Evolutionary conservation across 2,888 invertebrate species (phyloP), one percentile per base, ranked within the genome.

Genomic region (Taenaris catops): DNA sequence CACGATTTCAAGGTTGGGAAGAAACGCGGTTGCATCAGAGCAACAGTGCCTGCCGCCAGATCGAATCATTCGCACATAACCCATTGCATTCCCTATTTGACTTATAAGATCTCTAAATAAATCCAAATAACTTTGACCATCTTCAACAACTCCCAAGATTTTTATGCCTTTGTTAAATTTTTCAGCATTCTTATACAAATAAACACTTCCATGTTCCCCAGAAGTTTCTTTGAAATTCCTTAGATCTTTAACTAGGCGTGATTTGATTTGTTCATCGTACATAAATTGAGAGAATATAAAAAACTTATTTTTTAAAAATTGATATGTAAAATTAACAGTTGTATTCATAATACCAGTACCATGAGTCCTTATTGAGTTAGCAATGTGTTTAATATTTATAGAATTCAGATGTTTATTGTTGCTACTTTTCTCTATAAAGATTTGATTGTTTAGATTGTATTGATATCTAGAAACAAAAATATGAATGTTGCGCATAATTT

Each of bases 231-330:
- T 90, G 59, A 97, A 95, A 62, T 90, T 92, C 49, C 94, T 90
- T 43, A 95, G 87, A 68, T 98, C 98, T 74, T 97, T 96, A 48
- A 96, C 90, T 1, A 99, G 87, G 36, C 97, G 90, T 0, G 98
- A 97, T 72, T 98, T 98, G 28, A 99, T 97, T 60, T 97, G 97
- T 72, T 99, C 99, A 66, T 99, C 98, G 64, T 94, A 98, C 73
- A 99, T 91, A 68, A 99, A 99, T 72, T 98, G 98, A 0, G 98
- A 98, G 68, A 99, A 96, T 0, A 94, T 93, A 54, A 94, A 94
- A 58, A 99, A 94, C 71, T 98, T 97, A 53, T 96, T 94, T 49
- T 96, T 91, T 47, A 99, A 84, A 75, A 97, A 98, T 75, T 98
- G 98, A 75, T 97, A 97, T 0, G 95, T 95, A 55, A 94, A 96